Conservation (phyloP, 2,797 vertebrate genomes). For the Falco naumanni region DNA sequence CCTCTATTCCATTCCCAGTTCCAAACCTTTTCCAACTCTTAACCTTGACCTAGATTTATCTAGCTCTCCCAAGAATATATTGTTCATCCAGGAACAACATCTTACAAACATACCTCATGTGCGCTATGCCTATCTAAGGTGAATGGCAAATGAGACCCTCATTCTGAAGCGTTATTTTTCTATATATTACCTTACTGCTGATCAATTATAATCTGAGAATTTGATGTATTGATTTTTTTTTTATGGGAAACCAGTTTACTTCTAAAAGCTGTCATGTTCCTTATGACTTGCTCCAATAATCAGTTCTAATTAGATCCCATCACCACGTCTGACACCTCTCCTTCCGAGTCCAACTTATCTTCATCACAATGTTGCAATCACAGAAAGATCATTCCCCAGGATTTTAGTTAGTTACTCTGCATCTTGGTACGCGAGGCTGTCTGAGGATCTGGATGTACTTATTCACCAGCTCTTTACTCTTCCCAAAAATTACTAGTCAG, state of each 20-base stretch:
- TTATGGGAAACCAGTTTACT: neutral
- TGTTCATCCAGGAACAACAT: neutral
- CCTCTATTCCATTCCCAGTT: neutral
- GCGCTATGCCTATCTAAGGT: neutral
- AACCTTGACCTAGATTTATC: neutral
- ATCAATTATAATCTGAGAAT: neutral
- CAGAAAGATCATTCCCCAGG: neutral
- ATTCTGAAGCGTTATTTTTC: neutral
- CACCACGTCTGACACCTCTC: neutral
- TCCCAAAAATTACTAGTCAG: constrained; percentile 22
- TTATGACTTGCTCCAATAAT: neutral
- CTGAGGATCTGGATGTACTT: neutral
- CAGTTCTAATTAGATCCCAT: neutral
- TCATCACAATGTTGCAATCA: neutral
- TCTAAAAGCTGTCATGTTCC: accelerated
- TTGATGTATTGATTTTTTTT: neutral
- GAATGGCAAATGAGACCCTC: neutral
- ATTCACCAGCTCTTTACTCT: neutral
- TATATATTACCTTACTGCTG: neutral
- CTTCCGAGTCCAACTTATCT: neutral
- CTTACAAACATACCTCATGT: accelerated
- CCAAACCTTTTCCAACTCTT: neutral
- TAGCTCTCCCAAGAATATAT: neutral
- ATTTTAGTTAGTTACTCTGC: neutral
- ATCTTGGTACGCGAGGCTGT: neutral